Conservation (phyloP, 2,797 vertebrate genomes). For the Falco novaeseelandiae region DNA sequence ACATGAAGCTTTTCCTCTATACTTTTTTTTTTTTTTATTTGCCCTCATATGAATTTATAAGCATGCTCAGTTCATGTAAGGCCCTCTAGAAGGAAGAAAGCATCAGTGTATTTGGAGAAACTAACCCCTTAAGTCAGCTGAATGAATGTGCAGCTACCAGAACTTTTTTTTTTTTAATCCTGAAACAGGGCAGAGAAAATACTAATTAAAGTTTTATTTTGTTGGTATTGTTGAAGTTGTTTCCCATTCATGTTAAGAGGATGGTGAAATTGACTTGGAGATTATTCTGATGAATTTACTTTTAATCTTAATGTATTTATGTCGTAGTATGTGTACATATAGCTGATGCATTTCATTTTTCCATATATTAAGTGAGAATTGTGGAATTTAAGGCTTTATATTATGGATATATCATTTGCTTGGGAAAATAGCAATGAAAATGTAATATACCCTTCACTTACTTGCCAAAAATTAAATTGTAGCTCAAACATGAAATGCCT, state of each 20-base stretch:
- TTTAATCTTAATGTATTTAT: not conserved
- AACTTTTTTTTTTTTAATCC: not conserved
- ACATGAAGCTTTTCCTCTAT: not conserved
- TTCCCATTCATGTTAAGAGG: not conserved
- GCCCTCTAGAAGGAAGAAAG: not conserved
- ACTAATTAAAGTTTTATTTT: not conserved
- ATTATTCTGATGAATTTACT: not conserved
- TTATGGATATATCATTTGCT: not conserved
- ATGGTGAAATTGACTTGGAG: not conserved
- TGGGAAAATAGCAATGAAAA: not conserved
- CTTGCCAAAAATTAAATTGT: constrained; percentile 34
- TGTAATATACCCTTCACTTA: constrained; percentile 51
- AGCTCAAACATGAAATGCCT: constrained; percentile 12
- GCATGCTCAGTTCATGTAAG: not conserved
- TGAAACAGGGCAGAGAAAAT: not conserved
- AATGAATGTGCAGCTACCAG: not conserved
- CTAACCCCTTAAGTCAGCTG: not conserved
- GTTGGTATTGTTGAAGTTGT: not conserved
- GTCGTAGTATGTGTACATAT: not conserved
- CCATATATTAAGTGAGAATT: not conserved
- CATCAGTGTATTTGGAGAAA: not conserved
- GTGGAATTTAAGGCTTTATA: not conserved
- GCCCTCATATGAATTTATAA: not conserved
- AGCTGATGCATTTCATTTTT: not conserved
- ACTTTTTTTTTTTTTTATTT: not conserved